Base-by-base conservation (phyloP, 1,140 invertebrate genomes). In the Helicoverpa armigera region DNA sequence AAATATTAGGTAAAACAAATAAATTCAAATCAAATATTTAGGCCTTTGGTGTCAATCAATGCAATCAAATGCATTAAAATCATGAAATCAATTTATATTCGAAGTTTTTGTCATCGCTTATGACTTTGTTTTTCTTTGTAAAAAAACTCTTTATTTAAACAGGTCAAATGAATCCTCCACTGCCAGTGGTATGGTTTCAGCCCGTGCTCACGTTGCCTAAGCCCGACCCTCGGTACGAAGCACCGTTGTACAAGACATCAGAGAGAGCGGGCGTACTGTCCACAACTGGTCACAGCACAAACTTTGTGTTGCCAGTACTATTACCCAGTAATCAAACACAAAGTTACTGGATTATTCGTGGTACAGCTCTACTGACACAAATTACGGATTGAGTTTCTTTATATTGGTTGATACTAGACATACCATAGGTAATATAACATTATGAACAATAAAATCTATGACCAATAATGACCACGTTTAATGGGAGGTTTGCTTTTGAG, bases 241-340 rank as follows among this genome's bases (percentile, higher is more conserved):
- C 96, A 56, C 98, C 98, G 0, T 90, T 98, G 11, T 98, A 98
- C 89, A 98, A 98, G 95, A 98, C 98, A 1, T 96, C 97, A n/a
- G 96, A 97, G 60, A 94, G 98, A 74, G 98, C 98, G 43, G 98
- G 98, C 60, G 96, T 97, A 1, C 95, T 98, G 7, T 98, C 98
- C 29, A 98, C 98, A 0, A 98, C 98, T 4, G 98, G 98, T 2
- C 98, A 98, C 88, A 98, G 98, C 73, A 98, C 98, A 1, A 98
- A 98, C 94, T 98, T 98, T 91, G 97, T 99, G 7, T 95, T 98
- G 7, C 95, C 97, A n/a, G 96, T 98, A 0, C 93, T 98, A 48
- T 88, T 99, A 63, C 96, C 97, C 7, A 96, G 97, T 1, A 83
- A 93, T 14, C 92, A 95, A 79, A 87, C 94, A 11, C 95, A 96